Base-by-base conservation (phyloP, 2,797 vertebrate species). In the Centroberyx gerrardi region DNA sequence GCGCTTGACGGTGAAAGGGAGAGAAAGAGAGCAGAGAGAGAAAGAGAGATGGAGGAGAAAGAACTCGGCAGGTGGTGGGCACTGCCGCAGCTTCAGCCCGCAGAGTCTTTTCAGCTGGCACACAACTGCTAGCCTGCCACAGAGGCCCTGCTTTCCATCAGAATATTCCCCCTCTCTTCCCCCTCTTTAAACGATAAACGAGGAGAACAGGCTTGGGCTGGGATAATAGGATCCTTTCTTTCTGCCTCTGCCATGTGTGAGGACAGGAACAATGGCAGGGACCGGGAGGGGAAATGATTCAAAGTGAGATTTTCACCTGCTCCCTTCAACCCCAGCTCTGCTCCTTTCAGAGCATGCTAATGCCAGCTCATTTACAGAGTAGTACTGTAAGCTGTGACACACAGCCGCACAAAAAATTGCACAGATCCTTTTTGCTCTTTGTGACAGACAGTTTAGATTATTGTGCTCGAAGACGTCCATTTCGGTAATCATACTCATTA, bases 41-140 rank as follows among this genome's bases (percentile, higher is more conserved):
- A 85, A 53, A 82, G 83, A 85, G 86, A 86, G 90, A 78, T 86
- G 90, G 82, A 83, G 89, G 90, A 94, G 93, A 95, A 95, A 94
- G 90, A 78, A 63, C 94, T 89, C 95, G 92, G 95, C 95, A 96
- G 95, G 95, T 95, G 95, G 95, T 95, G 95, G 94, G 95, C 94
- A 95, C 94, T 87, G 91, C 88, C 88, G 40, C 86, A 80, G 92
- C 89, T 92, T 92, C 92, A 93, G 91, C 88, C 93, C 84, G 87
- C 85, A 14, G 89, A 93, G 89, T 92, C 94, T 85, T 95, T 96
- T 95, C 93, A 95, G 91, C 83, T 91, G 93, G 93, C 93, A 94
- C 92, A 95, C 91, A 94, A 93, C 89, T 88, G 89, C 91, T 86
- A 65, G 89, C 78, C 93, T 93, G 90, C 90, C 90, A 94, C 89